phyloP scores from a whole-genome alignment of 1,140 invertebrate species.

The Danaus plexippus region DNA sequence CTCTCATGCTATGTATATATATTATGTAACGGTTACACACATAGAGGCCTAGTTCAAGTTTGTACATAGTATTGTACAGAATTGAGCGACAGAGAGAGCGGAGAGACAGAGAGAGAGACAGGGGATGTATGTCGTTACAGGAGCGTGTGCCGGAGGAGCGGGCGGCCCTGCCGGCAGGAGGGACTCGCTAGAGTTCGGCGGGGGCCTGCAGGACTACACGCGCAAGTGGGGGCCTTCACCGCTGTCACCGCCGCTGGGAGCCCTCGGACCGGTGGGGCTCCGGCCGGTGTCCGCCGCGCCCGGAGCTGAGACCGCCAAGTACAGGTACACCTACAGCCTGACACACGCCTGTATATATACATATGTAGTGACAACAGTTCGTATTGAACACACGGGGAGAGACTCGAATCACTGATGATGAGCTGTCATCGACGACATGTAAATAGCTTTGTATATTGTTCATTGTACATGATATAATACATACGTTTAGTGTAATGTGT shows the following conservation, averaged over 20 bases:
- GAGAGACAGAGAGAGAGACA: conserved; percentile 24
- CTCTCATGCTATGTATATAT: too few relatives aligned
- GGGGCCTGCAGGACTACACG: conserved; percentile 63
- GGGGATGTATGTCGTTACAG: conserved; percentile 52
- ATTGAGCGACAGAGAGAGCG: conserved; percentile 6
- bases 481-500: too few relatives aligned
- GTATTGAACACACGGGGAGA: too few relatives aligned
- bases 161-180: conserved; percentile 36
- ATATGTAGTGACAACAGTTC: too few relatives aligned
- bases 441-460: conserved; percentile 45
- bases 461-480: conserved; percentile 31
- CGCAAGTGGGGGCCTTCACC: conserved; percentile 69
- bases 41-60: conserved; percentile 12
- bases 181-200: conserved; percentile 67
- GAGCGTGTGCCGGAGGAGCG: conserved; percentile 26
- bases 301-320: conserved; percentile 90
- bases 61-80: conserved; percentile 24
- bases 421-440: conserved; percentile 16
- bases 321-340: conserved; percentile 55
- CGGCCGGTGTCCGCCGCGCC: conserved; percentile 87
- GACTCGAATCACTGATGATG: too few relatives aligned
- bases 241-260: conserved; percentile 61
- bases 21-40: neutral
- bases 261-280: conserved; percentile 59
- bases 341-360: neutral